Evolutionary conservation across 2,113 vertebrate genomes (phyloP).

Genomic region (Cnemophilus loriae): DNA sequence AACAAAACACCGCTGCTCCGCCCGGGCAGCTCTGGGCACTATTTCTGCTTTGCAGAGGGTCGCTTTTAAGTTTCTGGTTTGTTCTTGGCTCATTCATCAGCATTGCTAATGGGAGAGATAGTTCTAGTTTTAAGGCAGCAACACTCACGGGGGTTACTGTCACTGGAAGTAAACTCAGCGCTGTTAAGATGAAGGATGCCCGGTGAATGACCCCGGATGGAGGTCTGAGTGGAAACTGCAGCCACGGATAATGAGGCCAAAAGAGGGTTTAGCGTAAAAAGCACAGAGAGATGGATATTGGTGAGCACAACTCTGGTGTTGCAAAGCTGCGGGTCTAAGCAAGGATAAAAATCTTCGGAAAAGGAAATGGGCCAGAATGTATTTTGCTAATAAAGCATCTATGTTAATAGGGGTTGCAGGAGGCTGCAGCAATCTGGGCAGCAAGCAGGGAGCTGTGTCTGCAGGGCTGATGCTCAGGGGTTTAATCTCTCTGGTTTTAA

Average conservation of each 20-base stretch:
- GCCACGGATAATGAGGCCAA: constrained; percentile 48
- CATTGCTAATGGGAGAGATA: constrained; percentile 32
- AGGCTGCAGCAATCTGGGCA: background rate
- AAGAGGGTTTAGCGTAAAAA: constrained; percentile 27
- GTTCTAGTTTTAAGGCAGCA: constrained; percentile 19
- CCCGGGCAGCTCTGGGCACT: background rate
- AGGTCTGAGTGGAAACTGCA: constrained; percentile 13
- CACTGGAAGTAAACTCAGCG: constrained; percentile 34
- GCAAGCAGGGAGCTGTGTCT: background rate
- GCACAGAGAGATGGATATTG: background rate
- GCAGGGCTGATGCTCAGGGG: background rate
- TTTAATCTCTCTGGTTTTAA: background rate
- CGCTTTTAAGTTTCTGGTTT: constrained; percentile 27
- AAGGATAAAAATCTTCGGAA: background rate
- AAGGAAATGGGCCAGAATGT: constrained; percentile 19
- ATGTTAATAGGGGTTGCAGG: background rate
- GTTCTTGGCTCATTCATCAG: constrained; percentile 20
- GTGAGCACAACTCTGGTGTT: background rate
- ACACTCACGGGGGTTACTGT: constrained; percentile 18
- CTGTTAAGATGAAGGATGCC: constrained; percentile 44
- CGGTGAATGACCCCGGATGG: constrained; percentile 1
- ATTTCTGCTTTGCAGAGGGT: constrained; percentile 2
- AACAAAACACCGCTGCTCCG: background rate
- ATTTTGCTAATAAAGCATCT: constrained; percentile 17
- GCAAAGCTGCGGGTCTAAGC: background rate